Evolutionary conservation across 2,797 vertebrate species (phyloP).

Genomic region (Pachyuromys duprasi): DNA sequence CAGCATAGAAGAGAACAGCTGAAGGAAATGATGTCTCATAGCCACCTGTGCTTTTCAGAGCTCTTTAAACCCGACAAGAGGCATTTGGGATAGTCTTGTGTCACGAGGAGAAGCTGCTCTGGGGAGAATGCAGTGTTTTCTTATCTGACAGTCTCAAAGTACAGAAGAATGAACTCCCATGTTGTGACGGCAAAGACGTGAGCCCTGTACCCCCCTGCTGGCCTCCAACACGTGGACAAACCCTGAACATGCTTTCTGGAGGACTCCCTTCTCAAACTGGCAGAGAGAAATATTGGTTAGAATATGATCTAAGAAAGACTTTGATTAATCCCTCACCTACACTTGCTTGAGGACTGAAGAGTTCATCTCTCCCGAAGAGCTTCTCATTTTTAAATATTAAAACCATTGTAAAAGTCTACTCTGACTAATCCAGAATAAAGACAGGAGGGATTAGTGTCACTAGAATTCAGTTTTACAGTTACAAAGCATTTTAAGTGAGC

Average conservation of each 20-base stretch:
- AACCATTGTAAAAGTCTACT: constrained; percentile 74
- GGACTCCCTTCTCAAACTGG: constrained; percentile 47
- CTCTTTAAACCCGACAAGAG: not conserved
- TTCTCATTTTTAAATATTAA: constrained; percentile 70
- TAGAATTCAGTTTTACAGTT: constrained; percentile 57
- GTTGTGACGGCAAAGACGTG: constrained; percentile 8
- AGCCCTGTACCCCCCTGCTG: constrained; percentile 31
- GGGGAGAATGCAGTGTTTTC: constrained; percentile 33
- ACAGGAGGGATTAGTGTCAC: constrained; percentile 74
- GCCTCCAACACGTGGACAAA: constrained; percentile 45
- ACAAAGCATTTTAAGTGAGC: constrained; percentile 73
- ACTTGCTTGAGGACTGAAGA: constrained; percentile 61
- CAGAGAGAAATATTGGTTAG: constrained; percentile 51
- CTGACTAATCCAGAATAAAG: constrained; percentile 68
- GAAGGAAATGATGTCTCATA: not conserved
- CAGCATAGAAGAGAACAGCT: not conserved
- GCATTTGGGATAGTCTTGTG: constrained; percentile 24
- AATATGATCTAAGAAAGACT: constrained; percentile 51
- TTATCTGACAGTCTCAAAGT: constrained; percentile 67
- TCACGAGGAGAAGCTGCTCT: constrained; percentile 23
- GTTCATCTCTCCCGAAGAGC: constrained; percentile 51
- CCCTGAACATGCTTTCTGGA: constrained; percentile 57
- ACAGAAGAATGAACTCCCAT: constrained; percentile 54
- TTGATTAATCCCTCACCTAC: constrained; percentile 71
- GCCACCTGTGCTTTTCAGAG: not conserved